Evolutionary conservation across 2,797 vertebrate genomes (phyloP).

Genomic region (Erethizon dorsatum): DNA sequence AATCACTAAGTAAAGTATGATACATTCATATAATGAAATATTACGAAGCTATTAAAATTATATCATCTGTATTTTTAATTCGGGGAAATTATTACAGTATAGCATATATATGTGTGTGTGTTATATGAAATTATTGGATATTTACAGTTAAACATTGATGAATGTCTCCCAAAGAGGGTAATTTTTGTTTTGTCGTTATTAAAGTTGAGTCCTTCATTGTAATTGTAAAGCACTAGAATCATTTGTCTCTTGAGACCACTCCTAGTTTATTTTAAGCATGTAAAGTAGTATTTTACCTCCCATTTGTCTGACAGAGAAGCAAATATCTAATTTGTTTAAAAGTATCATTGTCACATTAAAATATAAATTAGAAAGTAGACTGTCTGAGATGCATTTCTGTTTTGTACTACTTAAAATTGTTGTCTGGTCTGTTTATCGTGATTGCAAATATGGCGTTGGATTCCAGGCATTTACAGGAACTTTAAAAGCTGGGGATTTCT

Average conservation of each 20-base stretch:
- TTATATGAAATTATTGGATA: neutral
- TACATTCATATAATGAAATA: neutral
- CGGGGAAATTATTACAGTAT: slow-evolving; percentile 15
- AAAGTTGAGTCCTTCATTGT: slow-evolving; percentile 62
- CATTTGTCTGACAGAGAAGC: slow-evolving; percentile 11
- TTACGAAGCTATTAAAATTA: slow-evolving; percentile 43
- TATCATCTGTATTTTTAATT: slow-evolving; percentile 51
- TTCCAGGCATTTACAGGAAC: slow-evolving; percentile 14
- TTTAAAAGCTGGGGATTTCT: slow-evolving; percentile 6
- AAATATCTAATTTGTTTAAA: slow-evolving; percentile 63
- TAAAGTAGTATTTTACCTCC: slow-evolving; percentile 55
- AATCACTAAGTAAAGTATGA: neutral
- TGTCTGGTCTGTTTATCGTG: neutral
- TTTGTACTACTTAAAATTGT: slow-evolving; percentile 44
- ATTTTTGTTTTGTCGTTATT: slow-evolving; percentile 65
- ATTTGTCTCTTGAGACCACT: slow-evolving; percentile 55
- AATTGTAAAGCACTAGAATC: slow-evolving; percentile 46
- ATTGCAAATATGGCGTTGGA: neutral
- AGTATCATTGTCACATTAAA: slow-evolving; percentile 43
- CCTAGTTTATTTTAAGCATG: slow-evolving; percentile 47
- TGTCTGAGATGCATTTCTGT: slow-evolving; percentile 5
- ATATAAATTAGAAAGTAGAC: slow-evolving; percentile 58
- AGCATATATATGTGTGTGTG: neutral
- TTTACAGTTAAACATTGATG: slow-evolving; percentile 22
- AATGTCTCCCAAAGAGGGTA: slow-evolving; percentile 4